Evolutionary conservation across 2,113 vertebrate species (phyloP), one percentile per base, ranked within the genome.

Genomic region (Zosterops pallidus): DNA sequence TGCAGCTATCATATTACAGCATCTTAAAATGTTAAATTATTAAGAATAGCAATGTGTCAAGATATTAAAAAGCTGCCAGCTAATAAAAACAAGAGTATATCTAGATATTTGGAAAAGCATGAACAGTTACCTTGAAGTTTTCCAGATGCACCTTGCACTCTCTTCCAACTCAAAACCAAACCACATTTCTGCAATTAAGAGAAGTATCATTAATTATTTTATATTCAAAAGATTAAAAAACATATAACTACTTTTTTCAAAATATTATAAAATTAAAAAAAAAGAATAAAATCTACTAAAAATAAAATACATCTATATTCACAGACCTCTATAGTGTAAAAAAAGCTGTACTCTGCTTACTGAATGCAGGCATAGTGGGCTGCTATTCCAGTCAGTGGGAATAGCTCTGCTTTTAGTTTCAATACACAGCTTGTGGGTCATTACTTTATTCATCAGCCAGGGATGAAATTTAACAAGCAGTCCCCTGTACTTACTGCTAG

Each of bases 91-190:
- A 46, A 23, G 20, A 92, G 29, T 65, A 20, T 53, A 4, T 71
- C 15, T 16, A 69, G 12, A 93, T n/a, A 62, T 68, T 93, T 85
- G 71, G 49, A 65, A 50, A 76, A 94, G 78, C 85, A 75, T 62
- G 14, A 94, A 49, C 41, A 82, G 86, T 96, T 98, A 99, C 99
- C 99, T 98, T 99, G 99, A 96, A 99, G 99, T 97, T 99, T 99
- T 96, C 99, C 99, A 96, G 99, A 99, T 91, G 99, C 99, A 65
- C 99, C 99, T 96, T 99, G 99, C 35, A 99, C 99, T 98, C 99
- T 98, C 96, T 99, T 99, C 99, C 99, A 99, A 95, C 99, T 99
- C 92, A 99, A 98, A 97, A 99, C 99, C 97, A 99, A 98, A 85
- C 99, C 99, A 97, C 99, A 99, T 99, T 99, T 99, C 99, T 98